phyloP scores from a whole-genome alignment of 2,113 vertebrate species.

The Labrus mixtus region DNA sequence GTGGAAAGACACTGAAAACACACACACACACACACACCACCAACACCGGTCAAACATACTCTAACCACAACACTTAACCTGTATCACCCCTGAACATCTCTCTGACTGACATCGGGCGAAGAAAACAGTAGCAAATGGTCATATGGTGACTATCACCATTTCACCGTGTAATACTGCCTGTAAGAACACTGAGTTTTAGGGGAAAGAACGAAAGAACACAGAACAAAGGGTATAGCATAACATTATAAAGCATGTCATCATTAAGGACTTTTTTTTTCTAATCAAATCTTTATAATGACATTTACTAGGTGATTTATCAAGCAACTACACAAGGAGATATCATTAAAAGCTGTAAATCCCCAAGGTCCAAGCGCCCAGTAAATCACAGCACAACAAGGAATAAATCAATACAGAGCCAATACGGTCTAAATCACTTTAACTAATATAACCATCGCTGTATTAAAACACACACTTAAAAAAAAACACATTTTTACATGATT shows the following conservation, averaged over 20 bases:
- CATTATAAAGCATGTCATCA: no score
- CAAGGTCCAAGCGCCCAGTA: neutral
- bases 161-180: neutral
- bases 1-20: constrained; percentile 27
- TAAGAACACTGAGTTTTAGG: neutral
- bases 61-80: constrained; percentile 41
- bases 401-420: no score
- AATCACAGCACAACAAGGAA: no score
- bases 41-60: neutral
- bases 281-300: no score
- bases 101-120: constrained; percentile 25
- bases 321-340: no score
- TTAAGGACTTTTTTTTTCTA: no score
- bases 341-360: neutral
- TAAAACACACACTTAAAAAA: no score
- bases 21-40: constrained; percentile 18
- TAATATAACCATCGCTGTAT: no score
- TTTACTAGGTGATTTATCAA: no score
- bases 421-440: no score
- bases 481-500: no score
- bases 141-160: neutral
- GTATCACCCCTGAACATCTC: constrained; percentile 9
- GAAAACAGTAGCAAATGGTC: constrained; percentile 14
- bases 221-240: neutral
- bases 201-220: neutral